phyloP scores from a whole-genome alignment of 2,113 vertebrate species.

The Eurystomus gularis region DNA sequence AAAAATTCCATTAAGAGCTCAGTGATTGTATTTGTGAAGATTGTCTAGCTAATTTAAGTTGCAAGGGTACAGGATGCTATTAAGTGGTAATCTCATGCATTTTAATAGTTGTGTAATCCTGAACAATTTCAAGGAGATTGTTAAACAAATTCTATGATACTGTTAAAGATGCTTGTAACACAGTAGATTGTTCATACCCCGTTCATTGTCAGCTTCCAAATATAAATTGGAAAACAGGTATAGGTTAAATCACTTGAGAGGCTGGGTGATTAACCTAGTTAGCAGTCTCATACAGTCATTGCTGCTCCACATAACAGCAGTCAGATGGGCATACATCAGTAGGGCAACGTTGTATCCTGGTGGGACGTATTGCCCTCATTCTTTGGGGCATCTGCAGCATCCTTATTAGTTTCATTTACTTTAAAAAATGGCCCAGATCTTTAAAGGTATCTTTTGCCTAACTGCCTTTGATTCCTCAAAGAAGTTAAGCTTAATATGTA shows the following conservation, averaged over 20 bases:
- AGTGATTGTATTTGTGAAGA: constrained; percentile 39
- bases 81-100: constrained; percentile 44
- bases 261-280: constrained; percentile 30
- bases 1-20: constrained; percentile 5
- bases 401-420: background rate
- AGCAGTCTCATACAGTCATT: background rate
- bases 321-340: background rate
- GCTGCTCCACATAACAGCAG: background rate
- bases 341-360: background rate
- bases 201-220: constrained; percentile 31
- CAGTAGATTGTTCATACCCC: background rate
- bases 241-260: constrained; percentile 19
- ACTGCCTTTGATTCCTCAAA: background rate
- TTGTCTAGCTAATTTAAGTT: constrained; percentile 36
- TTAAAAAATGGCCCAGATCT: background rate
- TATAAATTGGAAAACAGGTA: constrained; percentile 13
- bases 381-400: background rate
- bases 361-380: constrained; percentile 4
- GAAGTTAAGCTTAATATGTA: background rate
- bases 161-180: background rate
- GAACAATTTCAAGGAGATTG: background rate
- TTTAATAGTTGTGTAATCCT: constrained; percentile 58
- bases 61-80: background rate
- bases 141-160: constrained; percentile 1
- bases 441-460: background rate